phyloP scores from a whole-genome alignment of 2,888 invertebrate genomes.

The Eupithecia exiguata region DNA sequence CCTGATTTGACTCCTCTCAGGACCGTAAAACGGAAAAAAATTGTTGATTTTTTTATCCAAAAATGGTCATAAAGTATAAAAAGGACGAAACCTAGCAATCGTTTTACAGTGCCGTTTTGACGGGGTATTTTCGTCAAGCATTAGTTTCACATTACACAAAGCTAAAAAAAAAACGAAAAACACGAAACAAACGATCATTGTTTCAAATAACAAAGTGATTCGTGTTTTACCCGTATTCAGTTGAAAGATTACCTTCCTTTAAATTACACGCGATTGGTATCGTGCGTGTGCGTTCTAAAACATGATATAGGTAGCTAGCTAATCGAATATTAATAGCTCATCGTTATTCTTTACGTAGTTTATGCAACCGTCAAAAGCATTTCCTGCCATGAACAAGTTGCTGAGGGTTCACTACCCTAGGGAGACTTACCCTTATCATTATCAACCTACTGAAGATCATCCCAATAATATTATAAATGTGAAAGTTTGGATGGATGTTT shows the following conservation, averaged over 20 bases:
- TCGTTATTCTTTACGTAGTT: constrained; percentile 13
- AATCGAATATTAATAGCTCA: constrained; percentile 15
- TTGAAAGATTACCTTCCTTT: constrained; percentile 17
- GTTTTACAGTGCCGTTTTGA: neutral
- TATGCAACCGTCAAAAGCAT: constrained; percentile 6
- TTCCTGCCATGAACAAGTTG: neutral
- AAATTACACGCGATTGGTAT: constrained; percentile 32
- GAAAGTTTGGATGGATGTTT: too few species aligned
- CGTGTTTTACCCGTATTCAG: constrained; percentile 3
- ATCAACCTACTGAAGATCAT: too few species aligned
- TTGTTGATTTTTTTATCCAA: too few species aligned
- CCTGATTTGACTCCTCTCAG: neutral
- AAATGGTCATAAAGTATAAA: neutral
- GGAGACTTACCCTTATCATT: neutral
- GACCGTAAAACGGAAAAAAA: neutral
- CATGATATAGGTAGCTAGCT: constrained; percentile 6
- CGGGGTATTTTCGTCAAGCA: neutral
- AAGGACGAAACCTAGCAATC: neutral
- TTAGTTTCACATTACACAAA: neutral
- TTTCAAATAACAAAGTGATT: neutral
- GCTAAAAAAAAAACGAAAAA: neutral
- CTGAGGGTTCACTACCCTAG: neutral
- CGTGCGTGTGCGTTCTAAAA: constrained; percentile 21
- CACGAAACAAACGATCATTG: neutral
- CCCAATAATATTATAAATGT: too few species aligned